Conservation (phyloP, 2,888 invertebrate species). For the Spodoptera littoralis region DNA sequence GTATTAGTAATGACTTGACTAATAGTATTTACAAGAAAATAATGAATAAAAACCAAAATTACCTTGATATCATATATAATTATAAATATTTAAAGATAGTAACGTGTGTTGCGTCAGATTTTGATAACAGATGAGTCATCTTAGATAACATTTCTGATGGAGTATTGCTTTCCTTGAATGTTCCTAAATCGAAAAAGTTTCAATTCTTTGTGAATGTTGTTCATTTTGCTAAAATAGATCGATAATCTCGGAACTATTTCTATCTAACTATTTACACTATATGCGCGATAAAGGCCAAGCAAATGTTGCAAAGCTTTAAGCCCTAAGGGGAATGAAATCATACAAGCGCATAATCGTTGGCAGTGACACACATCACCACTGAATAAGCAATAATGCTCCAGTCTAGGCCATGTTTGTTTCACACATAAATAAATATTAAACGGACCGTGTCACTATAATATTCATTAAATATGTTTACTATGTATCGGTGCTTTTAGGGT, state of each 20-base stretch:
- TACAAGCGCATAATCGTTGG: slow-evolving; percentile 77
- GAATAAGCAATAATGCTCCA: slow-evolving; percentile 74
- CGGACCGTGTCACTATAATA: slow-evolving; percentile 61
- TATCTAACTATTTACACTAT: slow-evolving; percentile 39
- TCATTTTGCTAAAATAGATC: too few species aligned
- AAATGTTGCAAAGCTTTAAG: slow-evolving; percentile 64
- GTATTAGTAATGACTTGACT: too few species aligned
- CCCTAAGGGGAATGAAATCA: slow-evolving; percentile 74
- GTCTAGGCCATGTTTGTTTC: slow-evolving; percentile 71
- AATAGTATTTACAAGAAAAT: too few species aligned
- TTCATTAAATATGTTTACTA: slow-evolving; percentile 41
- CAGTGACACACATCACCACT: slow-evolving; percentile 81
- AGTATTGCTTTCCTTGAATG: slow-evolving; percentile 5
- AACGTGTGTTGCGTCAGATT: background rate
- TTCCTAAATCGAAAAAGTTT: too few species aligned
- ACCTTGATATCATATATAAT: too few species aligned
- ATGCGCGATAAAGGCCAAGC: slow-evolving; percentile 47
- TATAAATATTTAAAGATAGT: background rate
- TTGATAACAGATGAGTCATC: slow-evolving; percentile 16
- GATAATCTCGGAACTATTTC: slow-evolving; percentile 24
- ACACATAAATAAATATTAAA: slow-evolving; percentile 75
- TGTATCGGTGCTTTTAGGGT: slow-evolving; percentile 60
- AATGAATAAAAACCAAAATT: too few species aligned
- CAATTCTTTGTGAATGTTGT: too few species aligned
- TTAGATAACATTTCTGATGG: slow-evolving; percentile 3